Evolutionary conservation across 2,797 vertebrate genomes (phyloP), one percentile per base, ranked within the genome.

Genomic region (Acanthurus lineatus): DNA sequence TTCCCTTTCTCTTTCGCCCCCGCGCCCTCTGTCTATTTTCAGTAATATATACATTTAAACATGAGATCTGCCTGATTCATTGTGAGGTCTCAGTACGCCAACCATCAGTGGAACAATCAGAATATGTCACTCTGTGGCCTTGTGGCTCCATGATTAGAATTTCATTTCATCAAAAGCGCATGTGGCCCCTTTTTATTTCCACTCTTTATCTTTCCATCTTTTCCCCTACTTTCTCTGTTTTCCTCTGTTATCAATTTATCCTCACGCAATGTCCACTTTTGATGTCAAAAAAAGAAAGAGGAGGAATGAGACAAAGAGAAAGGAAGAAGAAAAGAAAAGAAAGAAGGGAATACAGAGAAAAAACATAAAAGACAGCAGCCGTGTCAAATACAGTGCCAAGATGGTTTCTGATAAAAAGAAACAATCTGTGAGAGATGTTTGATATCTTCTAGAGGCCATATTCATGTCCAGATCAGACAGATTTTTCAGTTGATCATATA

Each of bases 21-120:
- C 45, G 49, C 38, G 10, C 75, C 49, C 57, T 69, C 44, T n/a
- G 47, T 79, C 67, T 72, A 56, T 73, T 77, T 73, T 83, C 81
- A 81, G 22, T 86, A 84, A 92, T 74, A 83, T 85, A 91, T 89
- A 92, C 85, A 93, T 93, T 91, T 89, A 90, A 90, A 91, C 86
- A 91, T 82, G 85, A 91, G 82, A 76, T 79, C 69, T 79, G 73
- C 54, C 42, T 65, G 69, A 85, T 80, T 89, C 70, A 75, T 81
- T 87, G 85, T 66, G 85, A 82, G 81, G 70, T 84, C 80, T 91
- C 85, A 83, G 79, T 68, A 63, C 84, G 81, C 69, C 68, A 73
- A 72, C 75, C 79, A 89, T 91, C 89, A 82, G 64, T 57, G 59
- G 35, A 19, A 82, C 86, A 87, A 93, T 93, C 80, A 85, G 84